Evolutionary conservation across 2,888 invertebrate genomes (phyloP).

Genomic region (Ophion ellenae): DNA sequence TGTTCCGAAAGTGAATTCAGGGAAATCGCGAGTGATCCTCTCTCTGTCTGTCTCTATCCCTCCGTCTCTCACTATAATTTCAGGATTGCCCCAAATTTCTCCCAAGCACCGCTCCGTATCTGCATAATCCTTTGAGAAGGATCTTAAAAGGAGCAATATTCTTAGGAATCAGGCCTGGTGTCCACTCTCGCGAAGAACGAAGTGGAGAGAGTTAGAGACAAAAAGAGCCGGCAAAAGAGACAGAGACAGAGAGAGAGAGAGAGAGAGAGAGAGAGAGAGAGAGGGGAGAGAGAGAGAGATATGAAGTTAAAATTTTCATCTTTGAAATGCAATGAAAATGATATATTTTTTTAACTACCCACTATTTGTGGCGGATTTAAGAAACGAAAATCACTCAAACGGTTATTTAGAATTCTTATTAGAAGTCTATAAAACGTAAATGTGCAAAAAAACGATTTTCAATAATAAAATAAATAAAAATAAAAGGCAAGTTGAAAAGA

Average conservation of each 20-base stretch:
- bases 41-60: no score
- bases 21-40: constrained; percentile 44
- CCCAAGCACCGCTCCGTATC: constrained; percentile 15
- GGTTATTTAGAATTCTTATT: no score
- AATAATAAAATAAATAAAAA: not conserved
- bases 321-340: no score
- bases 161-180: not conserved
- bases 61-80: constrained; percentile 9
- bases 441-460: not conserved
- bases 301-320: no score
- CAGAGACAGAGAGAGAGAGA: not conserved
- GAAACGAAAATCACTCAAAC: no score
- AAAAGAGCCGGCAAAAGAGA: not conserved
- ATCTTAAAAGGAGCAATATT: constrained; percentile 25
- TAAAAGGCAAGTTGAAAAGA: no score
- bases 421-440: no score
- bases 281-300: no score
- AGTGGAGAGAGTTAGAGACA: no score
- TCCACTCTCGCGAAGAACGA: not conserved
- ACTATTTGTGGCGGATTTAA: no score
- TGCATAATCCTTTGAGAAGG: constrained; percentile 49
- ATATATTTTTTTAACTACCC: no score
- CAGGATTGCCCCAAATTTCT: constrained; percentile 10
- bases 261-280: no score
- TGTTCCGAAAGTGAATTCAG: constrained; percentile 38